These are phyloP conservation scores for Stigmatopora nigra DNA, from an alignment of 2,113 vertebrate species.

Conservation along the genomic window DNA sequence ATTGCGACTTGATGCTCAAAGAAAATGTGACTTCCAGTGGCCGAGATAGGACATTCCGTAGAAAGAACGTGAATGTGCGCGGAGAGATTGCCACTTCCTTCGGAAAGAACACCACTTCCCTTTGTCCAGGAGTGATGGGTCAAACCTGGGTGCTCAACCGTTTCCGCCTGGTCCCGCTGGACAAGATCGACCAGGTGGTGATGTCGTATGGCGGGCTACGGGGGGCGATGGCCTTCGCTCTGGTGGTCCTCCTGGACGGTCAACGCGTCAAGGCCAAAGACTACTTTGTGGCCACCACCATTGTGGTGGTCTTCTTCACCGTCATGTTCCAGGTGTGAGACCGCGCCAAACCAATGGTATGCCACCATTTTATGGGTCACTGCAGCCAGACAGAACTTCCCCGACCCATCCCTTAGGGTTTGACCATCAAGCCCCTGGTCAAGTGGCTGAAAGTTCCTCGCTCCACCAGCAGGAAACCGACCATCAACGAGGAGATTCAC, in stretches of 20 bases:
- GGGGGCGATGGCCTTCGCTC: conserved; percentile 88
- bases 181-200: conserved; percentile 94
- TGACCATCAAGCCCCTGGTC: conserved; percentile 95
- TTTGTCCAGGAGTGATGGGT: conserved; percentile 78
- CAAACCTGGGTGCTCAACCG: conserved; percentile 90
- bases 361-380: too few species aligned
- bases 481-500: conserved; percentile 91
- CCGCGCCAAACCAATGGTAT: too few species aligned
- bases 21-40: too few species aligned
- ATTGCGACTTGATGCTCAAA: too few species aligned
- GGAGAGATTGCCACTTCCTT: too few species aligned
- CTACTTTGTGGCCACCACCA: conserved; percentile 94
- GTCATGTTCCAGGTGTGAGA: conserved; percentile 85
- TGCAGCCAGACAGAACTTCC: too few species aligned
- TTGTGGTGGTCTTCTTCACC: conserved; percentile 95
- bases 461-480: conserved; percentile 87
- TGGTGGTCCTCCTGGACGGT: conserved; percentile 85
- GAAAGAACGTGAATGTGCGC: too few species aligned
- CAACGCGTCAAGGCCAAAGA: conserved; percentile 87
- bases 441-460: conserved; percentile 95
- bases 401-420: conserved; percentile 67
- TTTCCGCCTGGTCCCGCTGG: conserved; percentile 87
- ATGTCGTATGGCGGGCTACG: conserved; percentile 96
- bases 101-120: neutral
- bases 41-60: too few species aligned